phyloP scores from a whole-genome alignment of 2,113 vertebrate species.

The Pseudonaja textilis region DNA sequence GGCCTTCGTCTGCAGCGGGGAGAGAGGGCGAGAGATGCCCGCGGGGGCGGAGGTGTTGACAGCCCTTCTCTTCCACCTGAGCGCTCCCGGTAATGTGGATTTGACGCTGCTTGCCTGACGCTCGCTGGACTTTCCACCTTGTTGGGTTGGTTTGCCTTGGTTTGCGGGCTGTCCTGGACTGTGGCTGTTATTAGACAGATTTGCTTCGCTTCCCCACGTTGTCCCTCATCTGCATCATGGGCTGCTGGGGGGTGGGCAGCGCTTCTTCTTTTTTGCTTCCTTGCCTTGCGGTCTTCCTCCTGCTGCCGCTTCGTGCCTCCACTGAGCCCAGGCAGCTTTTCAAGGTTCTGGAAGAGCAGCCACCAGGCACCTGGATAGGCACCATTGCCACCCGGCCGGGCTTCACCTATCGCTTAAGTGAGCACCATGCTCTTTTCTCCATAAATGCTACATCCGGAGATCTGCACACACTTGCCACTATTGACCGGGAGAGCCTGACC shows the following conservation, averaged over 20 bases:
- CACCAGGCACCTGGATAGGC: constrained; percentile 89
- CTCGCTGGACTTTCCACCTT: constrained; percentile 63
- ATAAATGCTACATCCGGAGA: constrained; percentile 89
- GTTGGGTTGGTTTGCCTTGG: constrained; percentile 43
- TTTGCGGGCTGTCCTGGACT: neutral
- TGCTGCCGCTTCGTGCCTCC: constrained; percentile 49
- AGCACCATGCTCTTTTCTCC: constrained; percentile 89
- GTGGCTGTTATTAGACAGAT: neutral
- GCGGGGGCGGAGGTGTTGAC: neutral
- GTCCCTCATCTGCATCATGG: constrained; percentile 49
- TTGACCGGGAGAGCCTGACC: constrained; percentile 88
- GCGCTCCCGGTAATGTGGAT: constrained; percentile 18
- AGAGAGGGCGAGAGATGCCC: neutral
- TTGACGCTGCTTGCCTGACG: constrained; percentile 31
- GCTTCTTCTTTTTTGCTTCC: constrained; percentile 48
- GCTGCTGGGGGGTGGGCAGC: constrained; percentile 37
- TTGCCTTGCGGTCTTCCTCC: constrained; percentile 18
- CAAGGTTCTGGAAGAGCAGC: constrained; percentile 90
- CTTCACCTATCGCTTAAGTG: constrained; percentile 95
- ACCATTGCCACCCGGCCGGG: constrained; percentile 87
- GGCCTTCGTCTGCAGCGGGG: neutral
- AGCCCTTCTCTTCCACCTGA: neutral
- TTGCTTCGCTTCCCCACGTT: neutral
- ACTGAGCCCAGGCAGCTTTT: constrained; percentile 92
- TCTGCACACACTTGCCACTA: constrained; percentile 85